These are phyloP conservation scores for Zaprionus tsacasi DNA, from an alignment of 1,140 invertebrate species.

Conservation along the genomic window DNA sequence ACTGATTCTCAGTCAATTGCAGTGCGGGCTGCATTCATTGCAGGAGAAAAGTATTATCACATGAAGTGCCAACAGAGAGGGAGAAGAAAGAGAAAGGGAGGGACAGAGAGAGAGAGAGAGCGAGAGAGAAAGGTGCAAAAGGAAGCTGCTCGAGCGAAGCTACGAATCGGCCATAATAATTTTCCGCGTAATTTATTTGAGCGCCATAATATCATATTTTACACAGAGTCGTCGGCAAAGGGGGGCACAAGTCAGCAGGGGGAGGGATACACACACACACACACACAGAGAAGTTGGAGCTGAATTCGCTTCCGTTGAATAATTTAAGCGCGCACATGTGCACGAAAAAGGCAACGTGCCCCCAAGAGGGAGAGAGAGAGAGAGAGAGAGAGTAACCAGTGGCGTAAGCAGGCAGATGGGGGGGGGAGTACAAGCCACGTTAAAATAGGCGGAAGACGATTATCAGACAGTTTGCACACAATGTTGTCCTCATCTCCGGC, in stretches of 20 bases:
- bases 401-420: neutral
- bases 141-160: slow-evolving; percentile 20
- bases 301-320: slow-evolving; percentile 69
- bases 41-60: slow-evolving; percentile 54
- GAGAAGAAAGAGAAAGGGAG: neutral
- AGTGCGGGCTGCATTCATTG: slow-evolving; percentile 59
- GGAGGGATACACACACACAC: slow-evolving; percentile 25
- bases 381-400: neutral
- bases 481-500: slow-evolving; percentile 54
- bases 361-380: neutral
- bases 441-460: slow-evolving; percentile 82
- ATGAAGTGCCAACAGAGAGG: slow-evolving; percentile 9
- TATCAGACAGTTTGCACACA: slow-evolving; percentile 83
- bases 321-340: slow-evolving; percentile 80
- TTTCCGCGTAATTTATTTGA: slow-evolving; percentile 83
- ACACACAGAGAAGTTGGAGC: slow-evolving; percentile 21
- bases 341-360: slow-evolving; percentile 27
- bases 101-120: no score
- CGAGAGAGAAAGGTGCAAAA: neutral
- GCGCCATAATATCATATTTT: slow-evolving; percentile 80
- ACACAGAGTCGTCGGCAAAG: slow-evolving; percentile 11
- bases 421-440: slow-evolving; percentile 46
- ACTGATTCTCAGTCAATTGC: slow-evolving; percentile 12
- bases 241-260: neutral
- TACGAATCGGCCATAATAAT: slow-evolving; percentile 70